Base-by-base conservation (phyloP, 2,797 vertebrate species). In the Lithobates pipiens region DNA sequence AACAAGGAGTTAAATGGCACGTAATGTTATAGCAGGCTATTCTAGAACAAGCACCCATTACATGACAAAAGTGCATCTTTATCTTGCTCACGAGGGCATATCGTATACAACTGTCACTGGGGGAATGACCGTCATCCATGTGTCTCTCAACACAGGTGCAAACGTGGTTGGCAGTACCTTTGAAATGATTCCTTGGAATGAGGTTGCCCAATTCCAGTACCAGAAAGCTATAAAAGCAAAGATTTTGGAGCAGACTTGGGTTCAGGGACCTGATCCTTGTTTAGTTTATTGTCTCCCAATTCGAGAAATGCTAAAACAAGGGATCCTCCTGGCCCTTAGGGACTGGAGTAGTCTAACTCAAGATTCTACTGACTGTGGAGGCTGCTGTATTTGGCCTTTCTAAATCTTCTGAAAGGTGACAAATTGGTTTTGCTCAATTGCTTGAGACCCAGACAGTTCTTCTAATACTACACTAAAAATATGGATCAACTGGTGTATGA, bases 1-100 rank as follows among this genome's bases (percentile, higher is more conserved):
- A 54, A n/a, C 27, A 54, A 80, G 44, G n/a, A 29, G 34, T 73
- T 73, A 65, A 29, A 65, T 82, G 70, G 80, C 80, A 82, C 80
- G 42, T 72, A 32, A 57, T n/a, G 39, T 25, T 25, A 39, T 3
- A 57, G 68, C 21, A 23, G 39, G 50, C 79, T 27, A 50, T 74
- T 74, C 11, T 25, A 74, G 69, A 42, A 8, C 50, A 29, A 32
- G 36, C n/a, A 63, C 32, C 70, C 54, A 34, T 39, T 71, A 80
- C 27, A 57, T 10, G 16, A 11, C 42, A 27, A 69, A 61, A 36
- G 32, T 25, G 29, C 61, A 42, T 18, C 23, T 69, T 42, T 79
- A 23, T 46, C 68, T 44, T 54, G 23, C 7, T 80, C 42, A 50
- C 36, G 15, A 7, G 25, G 78, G 44, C 23, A 29, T 61, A 61